Base-by-base conservation (phyloP, 2,113 vertebrate genomes). In the Aegithalos caudatus region DNA sequence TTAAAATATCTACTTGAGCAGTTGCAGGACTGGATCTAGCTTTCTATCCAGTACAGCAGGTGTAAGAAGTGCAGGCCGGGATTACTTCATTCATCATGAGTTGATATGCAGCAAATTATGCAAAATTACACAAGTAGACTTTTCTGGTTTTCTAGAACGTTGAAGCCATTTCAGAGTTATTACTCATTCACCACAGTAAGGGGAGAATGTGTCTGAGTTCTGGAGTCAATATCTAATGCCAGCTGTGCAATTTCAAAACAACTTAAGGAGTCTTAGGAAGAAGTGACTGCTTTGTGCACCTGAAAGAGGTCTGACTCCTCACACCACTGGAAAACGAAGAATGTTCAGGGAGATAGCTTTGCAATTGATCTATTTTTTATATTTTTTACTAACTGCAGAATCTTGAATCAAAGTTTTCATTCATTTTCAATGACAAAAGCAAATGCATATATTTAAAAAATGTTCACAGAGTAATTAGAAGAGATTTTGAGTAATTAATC, bases 271-370 rank as follows among this genome's bases (percentile, higher is more conserved):
- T 79, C 42, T 67, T 56, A 74, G 67, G 50, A 80, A 66, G 56
- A 88, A 53, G 60, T 57, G 42, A 51, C 56, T 83, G n/a, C 67
- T n/a, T 47, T 44, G 22, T 35, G 60, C 37, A 67, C 37, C 51
- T 67, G 92, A 71, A 83, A 74, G 72, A 57, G 54, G 64, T 71
- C 60, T 92, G 94, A 88, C 37, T 83, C 82, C 57, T 85, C 0
- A 0, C 33, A 78, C 74, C 25, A 14, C 69, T 76, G 80, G 82
- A 71, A 88, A 90, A 86, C 45, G 33, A 74, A 81, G 88, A 88
- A 74, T 67, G 83, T 94, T 96, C 82, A 96, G 86, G 86, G 94
- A 96, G 79, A 81, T 65, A 94, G 83, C 48, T 96, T 94, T 94
- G 94, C 86, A 93, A 84, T 58, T 54, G n/a, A 62, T 88, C 58